A percentile compares a stretch with the other conserved stretches of the same genome.
phyloP scores from a whole-genome alignment of 2,113 vertebrate species.

The Raja brachyura region DNA sequence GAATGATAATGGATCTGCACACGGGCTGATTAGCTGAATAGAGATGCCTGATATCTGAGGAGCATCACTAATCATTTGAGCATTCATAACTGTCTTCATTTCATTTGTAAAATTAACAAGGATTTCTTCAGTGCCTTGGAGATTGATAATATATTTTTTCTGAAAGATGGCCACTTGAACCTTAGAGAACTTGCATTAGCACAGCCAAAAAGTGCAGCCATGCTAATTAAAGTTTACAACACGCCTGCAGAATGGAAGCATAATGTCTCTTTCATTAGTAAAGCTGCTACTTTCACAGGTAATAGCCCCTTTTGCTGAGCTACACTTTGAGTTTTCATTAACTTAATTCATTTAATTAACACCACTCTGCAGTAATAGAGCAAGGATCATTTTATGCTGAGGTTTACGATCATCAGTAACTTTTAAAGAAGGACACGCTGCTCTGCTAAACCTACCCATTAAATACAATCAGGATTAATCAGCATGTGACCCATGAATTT shows the following conservation, averaged over 20 bases:
- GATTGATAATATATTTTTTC: slow-evolving; percentile 16
- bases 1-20: no score
- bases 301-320: slow-evolving; percentile 4
- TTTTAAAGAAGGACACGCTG: not conserved
- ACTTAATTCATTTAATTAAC: slow-evolving; percentile 35
- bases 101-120: slow-evolving; percentile 16
- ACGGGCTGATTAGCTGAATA: not conserved
- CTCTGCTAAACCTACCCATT: not conserved
- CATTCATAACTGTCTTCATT: not conserved
- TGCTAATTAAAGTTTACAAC: slow-evolving; percentile 30
- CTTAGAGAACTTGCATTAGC: not conserved
- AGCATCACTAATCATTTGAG: not conserved
- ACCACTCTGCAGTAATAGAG: not conserved
- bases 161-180: slow-evolving; percentile 28
- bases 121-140: not conserved
- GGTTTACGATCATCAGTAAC: not conserved
- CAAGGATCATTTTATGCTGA: not conserved
- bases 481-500: not conserved
- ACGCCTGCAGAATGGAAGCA: not conserved
- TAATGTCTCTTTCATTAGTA: slow-evolving; percentile 17
- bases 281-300: not conserved
- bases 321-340: slow-evolving; percentile 7
- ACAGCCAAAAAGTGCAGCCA: not conserved
- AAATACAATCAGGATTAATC: not conserved
- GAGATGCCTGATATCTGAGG: not conserved